Conservation (phyloP, 2,113 vertebrate species). For the Apodemus sylvaticus region DNA sequence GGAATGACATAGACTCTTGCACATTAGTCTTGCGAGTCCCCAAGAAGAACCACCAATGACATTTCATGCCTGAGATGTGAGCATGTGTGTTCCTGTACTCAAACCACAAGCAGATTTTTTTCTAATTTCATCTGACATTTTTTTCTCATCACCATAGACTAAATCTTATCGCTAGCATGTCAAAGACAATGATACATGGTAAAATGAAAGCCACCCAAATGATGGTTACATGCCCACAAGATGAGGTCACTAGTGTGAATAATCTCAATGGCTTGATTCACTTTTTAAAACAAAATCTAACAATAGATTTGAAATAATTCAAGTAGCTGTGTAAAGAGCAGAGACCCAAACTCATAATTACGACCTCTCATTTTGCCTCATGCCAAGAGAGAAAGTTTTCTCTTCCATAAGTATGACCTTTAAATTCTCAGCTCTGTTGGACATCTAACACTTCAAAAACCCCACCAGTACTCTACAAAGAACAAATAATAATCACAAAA, state of each 20-base stretch:
- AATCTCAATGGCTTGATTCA: constrained; percentile 6
- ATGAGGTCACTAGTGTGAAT: background rate
- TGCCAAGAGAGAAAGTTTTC: constrained; percentile 58
- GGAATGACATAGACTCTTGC: background rate
- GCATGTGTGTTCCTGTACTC: background rate
- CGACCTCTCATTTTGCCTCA: constrained; percentile 36
- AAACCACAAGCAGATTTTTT: background rate
- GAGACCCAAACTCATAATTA: constrained; percentile 44
- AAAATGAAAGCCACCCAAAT: background rate
- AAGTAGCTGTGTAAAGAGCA: background rate
- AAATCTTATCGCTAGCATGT: background rate
- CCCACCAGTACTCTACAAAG: constrained; percentile 66
- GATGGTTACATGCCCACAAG: background rate
- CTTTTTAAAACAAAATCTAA: constrained; percentile 17
- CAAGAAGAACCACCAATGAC: background rate
- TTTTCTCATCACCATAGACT: background rate
- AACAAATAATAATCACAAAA: constrained; percentile 79
- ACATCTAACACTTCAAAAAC: constrained; percentile 64
- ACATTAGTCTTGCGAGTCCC: background rate
- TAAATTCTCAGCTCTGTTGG: constrained; percentile 52
- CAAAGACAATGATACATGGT: constrained; percentile 33
- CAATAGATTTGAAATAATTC: constrained; percentile 19
- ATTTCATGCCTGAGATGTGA: background rate
- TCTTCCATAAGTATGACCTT: constrained; percentile 64
- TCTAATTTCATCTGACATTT: background rate